These are phyloP conservation scores for Microtus californicus DNA, from an alignment of 2,797 vertebrate genomes.

Conservation along the genomic window DNA sequence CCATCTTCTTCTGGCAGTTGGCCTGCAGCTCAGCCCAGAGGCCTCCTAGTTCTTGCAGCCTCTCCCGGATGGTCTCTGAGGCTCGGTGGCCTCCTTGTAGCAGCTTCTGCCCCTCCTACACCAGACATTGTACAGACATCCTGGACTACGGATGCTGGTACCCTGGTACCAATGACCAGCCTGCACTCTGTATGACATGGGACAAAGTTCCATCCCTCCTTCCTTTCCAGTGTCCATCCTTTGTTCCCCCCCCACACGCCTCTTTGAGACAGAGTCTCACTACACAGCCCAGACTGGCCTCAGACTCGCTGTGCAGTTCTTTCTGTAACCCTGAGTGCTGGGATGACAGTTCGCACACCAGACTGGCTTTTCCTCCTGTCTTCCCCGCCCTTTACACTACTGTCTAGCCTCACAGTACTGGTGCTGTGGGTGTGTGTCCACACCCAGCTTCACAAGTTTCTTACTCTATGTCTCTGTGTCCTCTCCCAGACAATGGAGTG, in stretches of 20 bases:
- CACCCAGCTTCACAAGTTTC: not conserved
- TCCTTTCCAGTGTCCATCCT: not conserved
- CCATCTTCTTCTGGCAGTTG: slow-evolving; percentile 90
- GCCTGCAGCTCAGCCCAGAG: slow-evolving; percentile 91
- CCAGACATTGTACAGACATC: not conserved
- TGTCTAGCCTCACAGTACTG: not conserved
- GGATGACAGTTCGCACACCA: not conserved
- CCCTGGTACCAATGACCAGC: not conserved
- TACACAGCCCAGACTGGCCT: not conserved
- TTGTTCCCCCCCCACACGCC: fast-evolving
- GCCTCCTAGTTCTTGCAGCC: slow-evolving; percentile 90
- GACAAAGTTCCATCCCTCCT: not conserved
- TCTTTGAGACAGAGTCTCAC: not conserved
- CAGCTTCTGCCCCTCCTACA: slow-evolving; percentile 92
- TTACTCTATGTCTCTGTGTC: not conserved
- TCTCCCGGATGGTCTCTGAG: slow-evolving; percentile 87
- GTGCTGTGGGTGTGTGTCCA: not conserved
- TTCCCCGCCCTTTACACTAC: not conserved
- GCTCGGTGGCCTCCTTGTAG: slow-evolving; percentile 85
- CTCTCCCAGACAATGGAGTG: not conserved
- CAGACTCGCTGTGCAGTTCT: not conserved
- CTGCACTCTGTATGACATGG: not conserved
- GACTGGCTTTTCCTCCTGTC: not conserved
- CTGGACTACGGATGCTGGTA: not conserved
- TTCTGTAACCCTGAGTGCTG: not conserved